These are phyloP conservation scores for Paelopatides confundens DNA, from an alignment of 53 echinoderm and acorn worm species.

Conservation along the genomic window DNA sequence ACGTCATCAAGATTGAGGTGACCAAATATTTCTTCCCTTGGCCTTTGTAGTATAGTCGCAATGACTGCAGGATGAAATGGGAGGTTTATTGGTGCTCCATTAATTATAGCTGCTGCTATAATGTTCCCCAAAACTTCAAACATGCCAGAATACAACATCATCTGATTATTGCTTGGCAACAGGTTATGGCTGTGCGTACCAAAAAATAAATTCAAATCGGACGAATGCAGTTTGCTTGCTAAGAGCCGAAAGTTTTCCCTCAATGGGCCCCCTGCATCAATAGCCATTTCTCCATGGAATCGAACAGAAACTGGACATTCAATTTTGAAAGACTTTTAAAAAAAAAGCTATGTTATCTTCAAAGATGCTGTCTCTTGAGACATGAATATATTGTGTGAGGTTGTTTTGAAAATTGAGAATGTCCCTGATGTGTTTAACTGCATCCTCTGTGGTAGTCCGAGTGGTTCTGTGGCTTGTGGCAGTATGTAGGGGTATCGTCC, in stretches of 20 bases:
- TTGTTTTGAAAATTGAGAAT: not conserved
- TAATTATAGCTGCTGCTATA: not conserved
- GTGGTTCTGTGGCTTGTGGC: not conserved
- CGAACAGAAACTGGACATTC: not conserved
- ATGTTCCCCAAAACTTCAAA: conserved; percentile 5
- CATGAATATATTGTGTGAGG: not conserved
- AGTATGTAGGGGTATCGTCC: not conserved
- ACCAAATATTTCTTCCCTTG: not conserved
- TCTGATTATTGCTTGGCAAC: conserved; percentile 6
- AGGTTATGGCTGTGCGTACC: not conserved
- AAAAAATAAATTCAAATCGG: not conserved
- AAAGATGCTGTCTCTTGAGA: not conserved
- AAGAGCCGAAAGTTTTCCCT: conserved; percentile 2
- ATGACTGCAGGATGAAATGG: conserved; percentile 4
- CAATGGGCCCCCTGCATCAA: conserved; percentile 4
- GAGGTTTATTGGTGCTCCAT: not conserved
- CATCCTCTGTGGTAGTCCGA: not conserved
- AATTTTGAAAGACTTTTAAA: not conserved
- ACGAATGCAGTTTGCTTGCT: not conserved
- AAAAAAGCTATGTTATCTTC: conserved; percentile 3
- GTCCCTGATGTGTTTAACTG: not conserved
- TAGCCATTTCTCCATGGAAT: not conserved
- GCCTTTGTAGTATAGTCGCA: not conserved
- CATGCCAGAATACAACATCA: conserved; percentile 16
- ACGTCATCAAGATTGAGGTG: not conserved